These are phyloP conservation scores for Graphium colonna DNA, from an alignment of 2,888 invertebrate species.

Conservation along the genomic window DNA sequence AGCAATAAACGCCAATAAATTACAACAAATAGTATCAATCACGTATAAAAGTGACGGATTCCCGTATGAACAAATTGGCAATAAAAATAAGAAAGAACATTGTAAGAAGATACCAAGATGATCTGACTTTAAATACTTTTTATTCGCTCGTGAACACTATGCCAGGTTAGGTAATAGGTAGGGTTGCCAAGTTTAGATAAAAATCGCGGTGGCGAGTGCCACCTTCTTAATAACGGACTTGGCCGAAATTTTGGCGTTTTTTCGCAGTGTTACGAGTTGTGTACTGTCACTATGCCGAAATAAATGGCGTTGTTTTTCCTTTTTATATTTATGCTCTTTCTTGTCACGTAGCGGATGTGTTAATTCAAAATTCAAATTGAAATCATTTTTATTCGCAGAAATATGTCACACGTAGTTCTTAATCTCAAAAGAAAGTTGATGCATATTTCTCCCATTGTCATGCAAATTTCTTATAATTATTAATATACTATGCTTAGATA, in stretches of 20 bases:
- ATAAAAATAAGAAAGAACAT: conserved; percentile 4
- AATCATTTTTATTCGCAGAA: too few species aligned
- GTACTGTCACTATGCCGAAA: conserved; percentile 27
- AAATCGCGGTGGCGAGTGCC: conserved; percentile 46
- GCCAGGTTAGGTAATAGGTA: conserved; percentile 36
- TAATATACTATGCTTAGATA: too few species aligned
- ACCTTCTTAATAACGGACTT: conserved; percentile 39
- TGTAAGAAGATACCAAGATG: conserved; percentile 18
- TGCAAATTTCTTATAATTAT: too few species aligned
- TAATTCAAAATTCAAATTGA: too few species aligned
- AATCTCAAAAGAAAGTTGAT: too few species aligned
- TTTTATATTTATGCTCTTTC: too few species aligned
- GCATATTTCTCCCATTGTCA: too few species aligned
- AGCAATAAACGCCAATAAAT: conserved; percentile 9
- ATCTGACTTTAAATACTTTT: conserved; percentile 31
- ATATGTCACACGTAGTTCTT: too few species aligned
- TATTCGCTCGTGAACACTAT: too few species aligned
- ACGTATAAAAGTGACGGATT: conserved; percentile 14
- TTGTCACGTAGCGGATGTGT: too few species aligned
- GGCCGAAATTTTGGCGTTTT: conserved; percentile 40
- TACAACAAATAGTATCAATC: conserved; percentile 7
- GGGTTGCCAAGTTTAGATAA: conserved; percentile 53
- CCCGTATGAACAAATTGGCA: conserved; percentile 12
- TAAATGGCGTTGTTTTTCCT: conserved; percentile 16
- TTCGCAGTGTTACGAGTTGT: conserved; percentile 26